Conservation (phyloP, 1,140 invertebrate species). For the Whitmania pigra region DNA sequence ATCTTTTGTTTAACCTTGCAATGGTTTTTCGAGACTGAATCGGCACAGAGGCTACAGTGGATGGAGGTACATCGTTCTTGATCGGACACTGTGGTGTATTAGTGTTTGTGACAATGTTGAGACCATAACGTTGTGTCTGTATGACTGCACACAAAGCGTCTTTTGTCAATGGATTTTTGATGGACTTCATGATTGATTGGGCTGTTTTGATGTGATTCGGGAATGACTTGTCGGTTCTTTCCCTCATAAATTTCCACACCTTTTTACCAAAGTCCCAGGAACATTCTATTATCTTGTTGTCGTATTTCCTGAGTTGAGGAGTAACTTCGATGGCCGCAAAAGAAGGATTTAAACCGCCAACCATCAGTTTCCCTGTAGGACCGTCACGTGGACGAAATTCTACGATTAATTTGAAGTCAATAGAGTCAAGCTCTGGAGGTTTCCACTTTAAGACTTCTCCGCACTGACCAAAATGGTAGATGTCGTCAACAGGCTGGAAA, state of each 20-base stretch:
- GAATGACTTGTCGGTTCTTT: conserved; percentile 89
- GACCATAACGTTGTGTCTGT: background rate
- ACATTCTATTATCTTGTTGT: conserved; percentile 95
- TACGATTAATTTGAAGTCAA: no score
- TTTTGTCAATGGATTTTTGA: background rate
- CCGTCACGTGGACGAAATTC: background rate
- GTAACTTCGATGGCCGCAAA: conserved; percentile 34
- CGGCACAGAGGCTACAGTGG: no score
- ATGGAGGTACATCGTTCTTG: no score
- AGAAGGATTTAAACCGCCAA: background rate
- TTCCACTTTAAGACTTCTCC: no score
- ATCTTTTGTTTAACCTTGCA: no score
- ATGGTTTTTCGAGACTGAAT: no score
- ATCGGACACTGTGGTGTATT: no score
- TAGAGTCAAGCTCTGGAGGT: no score
- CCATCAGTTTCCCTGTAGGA: background rate
- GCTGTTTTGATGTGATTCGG: conserved; percentile 79
- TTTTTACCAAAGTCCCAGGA: conserved; percentile 40
- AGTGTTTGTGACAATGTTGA: background rate
- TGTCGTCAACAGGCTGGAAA: conserved; percentile 80
- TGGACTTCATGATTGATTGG: conserved; percentile 24
- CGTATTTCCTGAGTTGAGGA: conserved; percentile 61
- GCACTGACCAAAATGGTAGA: no score
- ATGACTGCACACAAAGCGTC: background rate
- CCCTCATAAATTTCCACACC: conserved; percentile 87